A percentile compares a stretch with the other conserved stretches of the same genome.
Conservation (phyloP, 2,113 vertebrate genomes). For the Hydrolagus affinis region DNA sequence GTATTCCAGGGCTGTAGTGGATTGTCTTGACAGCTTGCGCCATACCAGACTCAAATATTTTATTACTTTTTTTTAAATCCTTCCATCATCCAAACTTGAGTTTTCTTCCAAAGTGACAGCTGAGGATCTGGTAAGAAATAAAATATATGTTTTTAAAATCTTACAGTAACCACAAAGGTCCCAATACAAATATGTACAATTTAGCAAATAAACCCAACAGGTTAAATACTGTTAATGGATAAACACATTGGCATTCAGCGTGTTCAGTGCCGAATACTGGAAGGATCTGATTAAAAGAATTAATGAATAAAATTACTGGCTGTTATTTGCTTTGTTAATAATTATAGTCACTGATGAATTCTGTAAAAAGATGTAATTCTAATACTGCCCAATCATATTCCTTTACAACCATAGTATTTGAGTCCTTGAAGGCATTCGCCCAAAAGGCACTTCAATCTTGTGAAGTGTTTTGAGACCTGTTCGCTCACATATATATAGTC, state of each 20-base stretch:
- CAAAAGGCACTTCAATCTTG: background rate
- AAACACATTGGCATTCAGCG: background rate
- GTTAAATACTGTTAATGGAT: background rate
- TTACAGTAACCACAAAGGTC: background rate
- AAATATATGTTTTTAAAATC: too few relatives aligned
- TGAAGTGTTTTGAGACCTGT: too few relatives aligned
- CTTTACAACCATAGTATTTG: background rate
- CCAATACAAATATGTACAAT: background rate
- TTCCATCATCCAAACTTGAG: background rate
- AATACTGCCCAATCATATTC: background rate
- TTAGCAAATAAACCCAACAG: background rate
- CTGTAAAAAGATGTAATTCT: background rate
- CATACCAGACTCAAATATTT: background rate
- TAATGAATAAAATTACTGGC: too few relatives aligned
- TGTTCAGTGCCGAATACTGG: too few relatives aligned
- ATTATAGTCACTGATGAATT: too few relatives aligned
- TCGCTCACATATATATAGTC: too few relatives aligned
- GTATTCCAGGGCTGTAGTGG: background rate
- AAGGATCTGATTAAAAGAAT: too few relatives aligned
- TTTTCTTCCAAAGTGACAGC: background rate
- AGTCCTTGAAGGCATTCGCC: background rate
- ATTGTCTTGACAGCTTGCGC: background rate
- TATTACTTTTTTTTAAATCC: too few relatives aligned
- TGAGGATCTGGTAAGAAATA: background rate
- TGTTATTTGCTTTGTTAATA: too few relatives aligned